Conservation (phyloP, 2,888 invertebrate species). For the Cheiracanthium punctorium region DNA sequence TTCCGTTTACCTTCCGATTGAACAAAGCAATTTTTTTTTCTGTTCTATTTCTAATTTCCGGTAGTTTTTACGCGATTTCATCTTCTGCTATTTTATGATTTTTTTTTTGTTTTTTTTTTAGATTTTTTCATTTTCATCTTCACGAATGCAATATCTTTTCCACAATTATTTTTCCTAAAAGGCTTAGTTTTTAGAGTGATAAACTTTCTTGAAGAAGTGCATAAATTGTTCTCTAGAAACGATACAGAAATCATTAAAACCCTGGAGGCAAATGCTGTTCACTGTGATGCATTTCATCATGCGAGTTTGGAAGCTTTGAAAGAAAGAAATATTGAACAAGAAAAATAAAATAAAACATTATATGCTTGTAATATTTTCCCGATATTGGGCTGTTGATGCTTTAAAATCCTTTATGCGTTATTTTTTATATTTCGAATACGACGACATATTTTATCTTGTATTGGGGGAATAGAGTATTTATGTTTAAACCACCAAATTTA, state of each 20-base stretch:
- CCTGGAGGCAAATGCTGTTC: background rate
- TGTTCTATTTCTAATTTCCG: background rate
- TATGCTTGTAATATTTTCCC: too few species aligned
- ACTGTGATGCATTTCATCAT: background rate
- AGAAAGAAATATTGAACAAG: background rate
- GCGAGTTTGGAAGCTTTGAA: background rate
- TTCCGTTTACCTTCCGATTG: slow-evolving; percentile 6
- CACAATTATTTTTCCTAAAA: background rate
- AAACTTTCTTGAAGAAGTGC: background rate
- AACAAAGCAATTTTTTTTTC: background rate
- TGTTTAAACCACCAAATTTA: too few species aligned
- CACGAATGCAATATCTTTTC: background rate
- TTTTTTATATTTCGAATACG: too few species aligned
- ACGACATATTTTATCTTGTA: too few species aligned
- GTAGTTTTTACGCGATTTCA: too few species aligned
- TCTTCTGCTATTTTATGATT: too few species aligned
- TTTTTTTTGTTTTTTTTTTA: background rate
- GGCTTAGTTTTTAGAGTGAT: background rate
- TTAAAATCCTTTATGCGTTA: too few species aligned
- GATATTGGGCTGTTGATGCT: too few species aligned
- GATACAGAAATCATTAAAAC: background rate
- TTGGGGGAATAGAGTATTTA: too few species aligned
- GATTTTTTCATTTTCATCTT: background rate
- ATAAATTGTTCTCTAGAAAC: background rate
- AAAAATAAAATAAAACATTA: background rate